A percentile compares a stretch with the other conserved stretches of the same genome.
These are phyloP conservation scores for Baronia brevicornis DNA, from an alignment of 2,888 invertebrate species.

Conservation along the genomic window DNA sequence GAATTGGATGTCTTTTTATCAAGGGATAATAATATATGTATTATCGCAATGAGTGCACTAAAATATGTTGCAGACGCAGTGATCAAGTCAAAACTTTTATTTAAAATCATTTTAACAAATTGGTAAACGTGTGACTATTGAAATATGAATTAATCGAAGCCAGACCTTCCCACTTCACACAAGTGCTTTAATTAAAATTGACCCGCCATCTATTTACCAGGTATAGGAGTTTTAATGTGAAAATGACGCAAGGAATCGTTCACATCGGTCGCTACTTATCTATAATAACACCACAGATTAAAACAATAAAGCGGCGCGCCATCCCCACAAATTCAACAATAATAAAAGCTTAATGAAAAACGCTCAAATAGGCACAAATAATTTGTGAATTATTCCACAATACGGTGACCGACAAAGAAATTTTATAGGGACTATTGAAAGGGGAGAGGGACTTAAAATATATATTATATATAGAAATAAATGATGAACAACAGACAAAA, in stretches of 20 bases:
- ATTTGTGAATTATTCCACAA: slow-evolving; percentile 22
- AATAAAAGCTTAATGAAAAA: slow-evolving; percentile 30
- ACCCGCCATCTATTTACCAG: background rate
- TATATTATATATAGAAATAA: slow-evolving; percentile 9
- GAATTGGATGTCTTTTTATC: too few relatives aligned
- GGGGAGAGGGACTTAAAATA: slow-evolving; percentile 7
- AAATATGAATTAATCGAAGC: too few relatives aligned
- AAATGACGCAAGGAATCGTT: background rate
- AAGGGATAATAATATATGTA: too few relatives aligned
- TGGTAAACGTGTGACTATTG: too few relatives aligned
- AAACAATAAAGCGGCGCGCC: slow-evolving; percentile 19
- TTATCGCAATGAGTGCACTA: too few relatives aligned
- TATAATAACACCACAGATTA: slow-evolving; percentile 22
- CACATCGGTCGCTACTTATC: slow-evolving; percentile 10
- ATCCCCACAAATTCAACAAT: slow-evolving; percentile 21
- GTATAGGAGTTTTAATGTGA: slow-evolving; percentile 4
- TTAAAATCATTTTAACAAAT: too few relatives aligned
- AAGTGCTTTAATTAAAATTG: background rate
- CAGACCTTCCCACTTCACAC: too few relatives aligned
- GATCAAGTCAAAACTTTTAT: too few relatives aligned
- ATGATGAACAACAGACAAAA: slow-evolving; percentile 4
- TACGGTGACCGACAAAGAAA: slow-evolving; percentile 14
- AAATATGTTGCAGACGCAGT: too few relatives aligned
- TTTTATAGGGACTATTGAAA: slow-evolving; percentile 6
- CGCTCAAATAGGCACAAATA: slow-evolving; percentile 26